Base-by-base conservation (phyloP, 2,113 vertebrate genomes). In the Phylloscopus trochilus region DNA sequence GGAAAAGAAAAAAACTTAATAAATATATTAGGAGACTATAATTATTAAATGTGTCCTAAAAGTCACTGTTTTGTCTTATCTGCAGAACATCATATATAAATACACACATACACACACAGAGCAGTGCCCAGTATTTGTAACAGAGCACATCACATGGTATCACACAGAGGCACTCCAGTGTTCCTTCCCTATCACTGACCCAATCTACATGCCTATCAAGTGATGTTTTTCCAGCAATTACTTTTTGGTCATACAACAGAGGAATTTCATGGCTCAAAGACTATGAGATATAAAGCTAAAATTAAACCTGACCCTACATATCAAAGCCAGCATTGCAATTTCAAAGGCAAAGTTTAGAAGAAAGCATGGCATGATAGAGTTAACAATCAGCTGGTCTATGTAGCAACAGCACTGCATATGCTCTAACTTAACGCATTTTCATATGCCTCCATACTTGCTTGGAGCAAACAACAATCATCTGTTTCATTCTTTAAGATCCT, bases 201-300 rank as follows among this genome's bases (percentile, higher is more conserved):
- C 64, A 60, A 95, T 89, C 91, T 62, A 70, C 60, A 72, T 58
- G 66, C 70, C 67, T 90, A 73, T 35, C 56, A 88, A 94, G 39
- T 73, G 67, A 92, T 85, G 46, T 73, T 92, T 93, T 90, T 74
- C 75, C 88, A 90, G 59, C 76, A 90, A 70, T 14, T 97, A 72
- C 51, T 70, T 81, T 78, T 69, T 89, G 72, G 47, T 92, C 83
- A 90, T 1, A 20, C 79, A 90, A 75, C 19, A 74, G 27, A 80
- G 24, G 33, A 67, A 33, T 83, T 76, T 67, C 68, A 90, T 56
- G 22, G 73, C 52, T 58, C 56, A 68, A 75, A 52, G 44, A 89
- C 78, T 12, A 41, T 11, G 9, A 52, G 39, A 90, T n/a, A 59
- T 0, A 89, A 39, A 70, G 10, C 59, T 74, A 74, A 90, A 94